Evolutionary conservation across 2,888 invertebrate species (phyloP), one percentile per base, ranked within the genome.

Genomic region (Rhingia rostrata): DNA sequence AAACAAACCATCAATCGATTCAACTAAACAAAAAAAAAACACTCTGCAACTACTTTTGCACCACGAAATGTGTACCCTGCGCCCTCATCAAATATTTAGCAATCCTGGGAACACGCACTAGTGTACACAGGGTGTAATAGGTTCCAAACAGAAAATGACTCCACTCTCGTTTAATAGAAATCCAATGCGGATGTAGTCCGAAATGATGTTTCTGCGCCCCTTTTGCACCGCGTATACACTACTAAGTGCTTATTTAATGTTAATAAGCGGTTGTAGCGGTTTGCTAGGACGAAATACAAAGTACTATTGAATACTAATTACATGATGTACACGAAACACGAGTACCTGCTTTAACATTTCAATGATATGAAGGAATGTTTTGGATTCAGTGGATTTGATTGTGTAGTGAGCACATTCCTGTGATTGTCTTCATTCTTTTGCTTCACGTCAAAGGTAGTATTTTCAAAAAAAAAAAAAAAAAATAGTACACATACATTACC

Each of bases 181-280:
- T 73, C 73, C 63, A 58, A 58, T 83, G 78, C 73, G 78, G 73
- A 78, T 78, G 63, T 49, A 64, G 60, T 33, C 37, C 33, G 49
- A 73, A 83, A 73, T 41, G 30, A 33, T 73, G 51, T 66, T 73
- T 14, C 73, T 67, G 60, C 41, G 22, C 47, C 43, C 53, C 41
- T 37, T 37, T 63, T 58, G 58, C 58, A 74, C 60, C 74, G 64
- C 56, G 78, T 45, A 10, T 67, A 75, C 37, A 4, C 49, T 49
- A 45, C 79, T 74, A 79, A 83, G 83, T 83, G 79, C 79, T 79
- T 83, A 79, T 83, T 83, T 79, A 73, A 83, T 74, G 73, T 83
- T 83, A 83, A 83, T 83, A 79, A 83, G 83, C 74, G 83, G 83
- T 83, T 83, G 22, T 22, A 64, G 58, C 60, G 69, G 54, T 83